Percentiles rank a stretch among this genome's conserved stretches.
Evolutionary conservation across 2,888 invertebrate genomes (phyloP).

Genomic region (Catotricha subobsoleta): DNA sequence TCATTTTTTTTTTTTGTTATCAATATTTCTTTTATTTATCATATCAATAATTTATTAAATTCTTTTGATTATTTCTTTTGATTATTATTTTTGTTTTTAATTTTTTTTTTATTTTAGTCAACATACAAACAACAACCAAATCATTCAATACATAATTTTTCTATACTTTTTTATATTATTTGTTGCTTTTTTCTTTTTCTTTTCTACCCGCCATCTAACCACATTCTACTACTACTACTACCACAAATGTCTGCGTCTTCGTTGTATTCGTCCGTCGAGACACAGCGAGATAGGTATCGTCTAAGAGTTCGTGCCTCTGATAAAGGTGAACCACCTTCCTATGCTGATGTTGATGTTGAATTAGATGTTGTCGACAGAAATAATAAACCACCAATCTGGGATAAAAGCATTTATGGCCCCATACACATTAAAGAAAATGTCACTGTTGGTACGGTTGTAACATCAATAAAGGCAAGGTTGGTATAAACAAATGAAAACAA

Average conservation of each 20-base stretch:
- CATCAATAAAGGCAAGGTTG: constrained; percentile 96
- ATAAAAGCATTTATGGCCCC: constrained; percentile 88
- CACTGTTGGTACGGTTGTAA: constrained; percentile 97
- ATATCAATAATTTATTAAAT: not conserved
- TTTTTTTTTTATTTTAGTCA: constrained; percentile 4
- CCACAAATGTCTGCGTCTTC: too few species aligned
- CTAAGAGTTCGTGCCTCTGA: constrained; percentile 94
- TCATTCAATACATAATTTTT: constrained; percentile 2
- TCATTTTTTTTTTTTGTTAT: not conserved
- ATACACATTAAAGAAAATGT: constrained; percentile 97
- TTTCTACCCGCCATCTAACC: constrained; percentile 6
- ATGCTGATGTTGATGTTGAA: constrained; percentile 91
- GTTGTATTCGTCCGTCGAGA: not conserved
- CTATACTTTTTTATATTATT: constrained; percentile 6
- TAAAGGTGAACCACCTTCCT: constrained; percentile 79
- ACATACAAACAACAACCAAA: not conserved
- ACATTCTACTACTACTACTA: too few species aligned
- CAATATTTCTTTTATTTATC: not conserved
- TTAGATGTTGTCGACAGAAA: constrained; percentile 97
- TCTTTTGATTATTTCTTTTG: not conserved
- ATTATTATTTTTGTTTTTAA: not conserved
- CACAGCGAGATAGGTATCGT: constrained; percentile 91
- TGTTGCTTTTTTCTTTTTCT: constrained; percentile 6
- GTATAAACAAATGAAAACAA: constrained; percentile 35
- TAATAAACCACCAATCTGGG: constrained; percentile 97